Percentiles rank a stretch among this genome's conserved stretches.
Conservation (phyloP, 1,140 invertebrate genomes). For the Orchestia grillus region DNA sequence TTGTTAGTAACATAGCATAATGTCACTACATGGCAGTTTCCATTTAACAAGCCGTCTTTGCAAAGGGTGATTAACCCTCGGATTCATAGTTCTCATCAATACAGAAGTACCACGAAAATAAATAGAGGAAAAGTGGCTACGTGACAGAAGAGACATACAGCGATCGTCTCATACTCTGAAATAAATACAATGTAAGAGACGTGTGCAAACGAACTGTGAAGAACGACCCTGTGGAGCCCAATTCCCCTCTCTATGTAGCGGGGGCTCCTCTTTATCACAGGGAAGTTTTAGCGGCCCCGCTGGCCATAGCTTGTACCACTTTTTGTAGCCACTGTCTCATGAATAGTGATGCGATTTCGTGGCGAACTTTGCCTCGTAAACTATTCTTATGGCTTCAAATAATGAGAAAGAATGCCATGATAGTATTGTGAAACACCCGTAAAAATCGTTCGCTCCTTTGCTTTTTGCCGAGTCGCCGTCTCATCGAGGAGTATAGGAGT, state of each 20-base stretch:
- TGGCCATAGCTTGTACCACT: constrained; percentile 6
- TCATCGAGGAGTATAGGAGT: neutral
- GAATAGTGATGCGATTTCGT: constrained; percentile 53
- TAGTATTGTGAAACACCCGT: neutral
- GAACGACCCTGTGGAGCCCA: neutral
- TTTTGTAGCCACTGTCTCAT: constrained; percentile 41
- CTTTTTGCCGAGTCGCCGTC: neutral
- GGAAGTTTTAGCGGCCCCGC: neutral
- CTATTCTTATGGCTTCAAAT: constrained; percentile 52
- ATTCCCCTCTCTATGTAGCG: neutral
- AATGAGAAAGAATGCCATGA: constrained; percentile 48
- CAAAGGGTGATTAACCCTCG: too few relatives aligned
- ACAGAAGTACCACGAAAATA: neutral
- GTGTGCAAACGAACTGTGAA: neutral
- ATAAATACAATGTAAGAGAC: neutral
- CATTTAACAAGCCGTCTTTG: too few relatives aligned
- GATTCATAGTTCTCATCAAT: neutral
- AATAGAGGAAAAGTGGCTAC: neutral
- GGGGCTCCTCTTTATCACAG: neutral
- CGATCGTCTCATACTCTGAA: neutral
- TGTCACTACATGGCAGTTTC: too few relatives aligned
- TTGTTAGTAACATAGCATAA: too few relatives aligned
- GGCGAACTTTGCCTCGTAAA: constrained; percentile 46
- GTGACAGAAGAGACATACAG: neutral
- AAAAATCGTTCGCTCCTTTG: neutral